These are phyloP conservation scores for Mnemiopsis leidyi DNA, from an alignment of 37 sponge, comb jelly and placozoan genomes.

Conservation along the genomic window DNA sequence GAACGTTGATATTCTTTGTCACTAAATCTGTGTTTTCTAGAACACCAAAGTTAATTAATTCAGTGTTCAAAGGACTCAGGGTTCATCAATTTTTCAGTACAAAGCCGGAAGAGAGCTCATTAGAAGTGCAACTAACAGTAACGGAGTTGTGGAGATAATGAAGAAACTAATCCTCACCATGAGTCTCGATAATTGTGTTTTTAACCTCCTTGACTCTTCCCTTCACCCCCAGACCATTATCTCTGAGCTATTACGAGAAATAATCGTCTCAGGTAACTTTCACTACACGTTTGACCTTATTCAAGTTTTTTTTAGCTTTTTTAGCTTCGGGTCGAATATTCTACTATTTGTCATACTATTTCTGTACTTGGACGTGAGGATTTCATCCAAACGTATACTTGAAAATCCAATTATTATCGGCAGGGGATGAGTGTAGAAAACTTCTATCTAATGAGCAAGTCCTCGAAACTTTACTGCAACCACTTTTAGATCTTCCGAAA, in stretches of 20 bases:
- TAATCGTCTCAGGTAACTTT: constrained; percentile 18
- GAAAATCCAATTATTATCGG: too few species aligned
- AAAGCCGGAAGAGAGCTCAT: constrained; percentile 27
- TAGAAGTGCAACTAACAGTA: neutral
- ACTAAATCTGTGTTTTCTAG: too few species aligned
- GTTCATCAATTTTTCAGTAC: neutral
- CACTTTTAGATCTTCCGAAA: constrained; percentile 32
- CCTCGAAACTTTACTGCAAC: constrained; percentile 1
- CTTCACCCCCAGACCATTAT: constrained; percentile 14
- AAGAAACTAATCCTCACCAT: neutral
- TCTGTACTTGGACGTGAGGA: too few species aligned
- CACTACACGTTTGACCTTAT: too few species aligned
- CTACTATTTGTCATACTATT: too few species aligned
- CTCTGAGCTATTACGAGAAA: constrained; percentile 4
- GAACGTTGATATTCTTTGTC: too few species aligned
- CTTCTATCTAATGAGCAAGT: constrained; percentile 11
- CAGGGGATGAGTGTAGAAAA: constrained; percentile 40
- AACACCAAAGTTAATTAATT: too few species aligned
- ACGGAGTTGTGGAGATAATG: constrained; percentile 16
- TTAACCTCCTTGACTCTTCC: constrained; percentile 7
- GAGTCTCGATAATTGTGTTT: constrained; percentile 20
- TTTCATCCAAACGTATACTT: too few species aligned
- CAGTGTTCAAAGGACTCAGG: too few species aligned
- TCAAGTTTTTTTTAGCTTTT: too few species aligned
- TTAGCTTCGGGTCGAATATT: too few species aligned